These are phyloP conservation scores for Euplagia quadripunctaria DNA, from an alignment of 2,888 invertebrate genomes.

Conservation along the genomic window DNA sequence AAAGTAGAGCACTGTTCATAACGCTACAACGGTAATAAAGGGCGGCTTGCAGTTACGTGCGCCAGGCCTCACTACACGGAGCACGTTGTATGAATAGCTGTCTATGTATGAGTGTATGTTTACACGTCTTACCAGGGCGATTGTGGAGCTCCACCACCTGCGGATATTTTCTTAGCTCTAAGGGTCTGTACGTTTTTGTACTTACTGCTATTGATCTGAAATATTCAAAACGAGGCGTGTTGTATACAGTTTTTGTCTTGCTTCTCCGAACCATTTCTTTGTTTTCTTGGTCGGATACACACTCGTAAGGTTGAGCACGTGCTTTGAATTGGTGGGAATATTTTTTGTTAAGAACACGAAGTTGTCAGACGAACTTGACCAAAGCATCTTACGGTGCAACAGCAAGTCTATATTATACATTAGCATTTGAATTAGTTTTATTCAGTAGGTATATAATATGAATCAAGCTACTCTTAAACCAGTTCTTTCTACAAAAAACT, in stretches of 20 bases:
- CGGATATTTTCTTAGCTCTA: conserved; percentile 43
- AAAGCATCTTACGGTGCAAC: background rate
- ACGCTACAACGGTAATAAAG: conserved; percentile 64
- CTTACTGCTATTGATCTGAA: conserved; percentile 65
- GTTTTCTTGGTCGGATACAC: conserved; percentile 56
- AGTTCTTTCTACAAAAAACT: background rate
- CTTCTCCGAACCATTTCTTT: conserved; percentile 70
- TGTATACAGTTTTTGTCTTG: conserved; percentile 61
- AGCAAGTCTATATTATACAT: background rate
- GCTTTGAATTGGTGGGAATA: conserved; percentile 60
- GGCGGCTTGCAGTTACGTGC: conserved; percentile 68
- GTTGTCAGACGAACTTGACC: conserved; percentile 21
- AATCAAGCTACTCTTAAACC: too few relatives aligned
- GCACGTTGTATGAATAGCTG: conserved; percentile 46
- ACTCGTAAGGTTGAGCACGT: conserved; percentile 67
- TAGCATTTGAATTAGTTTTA: background rate
- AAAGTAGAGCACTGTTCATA: conserved; percentile 65
- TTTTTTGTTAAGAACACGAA: conserved; percentile 27
- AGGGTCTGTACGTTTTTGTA: conserved; percentile 53
- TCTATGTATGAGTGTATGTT: conserved; percentile 46
- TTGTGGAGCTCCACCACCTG: conserved; percentile 51
- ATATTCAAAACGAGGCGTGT: conserved; percentile 59
- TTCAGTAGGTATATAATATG: too few relatives aligned
- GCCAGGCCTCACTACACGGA: conserved; percentile 51
- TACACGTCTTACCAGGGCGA: conserved; percentile 28